Conservation (phyloP, 2,888 invertebrate genomes). For the Thalpophila matura region DNA sequence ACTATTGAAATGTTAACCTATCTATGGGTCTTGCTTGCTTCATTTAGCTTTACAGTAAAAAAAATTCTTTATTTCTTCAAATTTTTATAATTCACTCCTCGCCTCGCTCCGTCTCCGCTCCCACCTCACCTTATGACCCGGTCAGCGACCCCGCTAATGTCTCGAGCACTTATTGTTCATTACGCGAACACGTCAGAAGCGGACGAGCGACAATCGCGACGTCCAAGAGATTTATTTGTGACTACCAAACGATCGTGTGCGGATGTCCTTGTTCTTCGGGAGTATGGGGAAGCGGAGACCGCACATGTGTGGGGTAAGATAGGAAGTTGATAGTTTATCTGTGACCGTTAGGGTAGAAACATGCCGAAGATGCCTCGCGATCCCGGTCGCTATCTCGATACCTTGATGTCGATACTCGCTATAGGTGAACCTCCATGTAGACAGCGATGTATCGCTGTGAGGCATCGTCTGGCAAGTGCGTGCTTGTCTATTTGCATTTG, state of each 20-base stretch:
- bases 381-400: too few species aligned
- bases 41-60: too few species aligned
- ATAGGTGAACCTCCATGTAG: too few species aligned
- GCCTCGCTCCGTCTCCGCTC: slow-evolving; percentile 20
- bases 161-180: slow-evolving; percentile 73
- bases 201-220: slow-evolving; percentile 47
- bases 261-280: slow-evolving; percentile 35
- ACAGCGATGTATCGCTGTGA: too few species aligned
- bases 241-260: slow-evolving; percentile 18
- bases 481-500: too few species aligned
- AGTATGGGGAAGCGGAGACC: not conserved
- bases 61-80: too few species aligned
- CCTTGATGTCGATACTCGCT: too few species aligned
- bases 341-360: too few species aligned
- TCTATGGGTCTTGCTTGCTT: too few species aligned
- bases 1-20: too few species aligned
- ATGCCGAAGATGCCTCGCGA: too few species aligned
- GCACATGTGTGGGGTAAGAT: not conserved
- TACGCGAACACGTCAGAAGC: slow-evolving; percentile 61
- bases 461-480: too few species aligned
- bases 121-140: slow-evolving; percentile 59
- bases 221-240: slow-evolving; percentile 46
- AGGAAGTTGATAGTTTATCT: not conserved
- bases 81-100: slow-evolving; percentile 6
- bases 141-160: slow-evolving; percentile 74